Evolutionary conservation across 2,797 vertebrate species (phyloP), one percentile per base, ranked within the genome.

Genomic region (Linurgus olivaceus): DNA sequence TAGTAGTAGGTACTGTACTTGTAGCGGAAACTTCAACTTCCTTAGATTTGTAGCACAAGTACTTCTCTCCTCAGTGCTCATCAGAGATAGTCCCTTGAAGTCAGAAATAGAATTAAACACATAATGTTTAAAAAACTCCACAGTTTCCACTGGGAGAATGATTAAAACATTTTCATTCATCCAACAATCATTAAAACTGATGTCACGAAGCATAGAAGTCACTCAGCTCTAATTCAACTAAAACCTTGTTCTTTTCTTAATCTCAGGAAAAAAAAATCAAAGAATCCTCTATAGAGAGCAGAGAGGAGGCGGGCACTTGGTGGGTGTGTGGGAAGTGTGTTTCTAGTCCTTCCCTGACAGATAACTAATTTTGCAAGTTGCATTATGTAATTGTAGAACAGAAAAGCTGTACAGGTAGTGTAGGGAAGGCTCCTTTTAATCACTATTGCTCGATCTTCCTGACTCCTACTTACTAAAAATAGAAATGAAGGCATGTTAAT

Each of bases 21-120:
- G 65, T 18, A 86, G 42, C 82, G 73, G 96, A 96, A 96, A 31
- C 91, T 83, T 87, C 0, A 3, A 94, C 88, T 96, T 96, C 95
- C 94, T 96, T 88, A 90, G 90, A 91, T 94, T 21, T 24, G 5
- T 93, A 94, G 88, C 89, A 57, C 45, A 45, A 87, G 13, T 42
- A 42, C 21, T 76, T 73, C 59, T 88, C 6, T 84, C 35, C 25
- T 82, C 38, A 6, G 4, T n/a, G 50, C 23, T 92, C 33, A 37
- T 26, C 35, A 76, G 40, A 91, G 24, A 17, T 11, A 31, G 73
- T 72, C 50, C 57, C 37, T 82, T 74, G 71, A 80, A 63, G 47
- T 48, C 54, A 88, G 75, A 94, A 74, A 88, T 42, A 48, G 74
- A 86, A 50, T 73, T 20, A 71, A 78, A 77, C 4, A 9, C 10